phyloP scores from a whole-genome alignment of 2,888 invertebrate species.

The Dryococelus australis region DNA sequence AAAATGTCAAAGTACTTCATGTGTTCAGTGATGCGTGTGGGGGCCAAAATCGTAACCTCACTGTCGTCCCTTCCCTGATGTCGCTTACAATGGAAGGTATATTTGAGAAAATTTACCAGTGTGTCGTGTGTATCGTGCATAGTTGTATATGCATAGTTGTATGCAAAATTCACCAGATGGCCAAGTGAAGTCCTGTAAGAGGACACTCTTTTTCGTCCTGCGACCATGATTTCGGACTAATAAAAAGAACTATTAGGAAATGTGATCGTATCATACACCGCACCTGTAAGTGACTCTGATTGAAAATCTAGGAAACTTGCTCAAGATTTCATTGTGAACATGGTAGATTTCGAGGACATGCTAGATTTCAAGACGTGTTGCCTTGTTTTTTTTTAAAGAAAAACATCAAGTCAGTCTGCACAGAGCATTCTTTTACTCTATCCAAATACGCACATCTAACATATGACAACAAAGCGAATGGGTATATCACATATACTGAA shows the following conservation, averaged over 20 bases:
- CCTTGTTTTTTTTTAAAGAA: background rate
- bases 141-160: no score
- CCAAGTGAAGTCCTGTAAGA: background rate
- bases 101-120: background rate
- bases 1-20: background rate
- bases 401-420: background rate
- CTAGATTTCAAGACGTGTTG: background rate
- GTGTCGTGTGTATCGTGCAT: no score
- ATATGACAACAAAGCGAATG: background rate
- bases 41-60: background rate
- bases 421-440: background rate
- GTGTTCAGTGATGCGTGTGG: background rate
- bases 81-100: background rate
- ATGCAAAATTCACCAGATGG: no score
- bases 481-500: no score
- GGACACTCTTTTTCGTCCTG: background rate
- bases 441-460: background rate
- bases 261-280: background rate
- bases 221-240: background rate
- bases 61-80: background rate
- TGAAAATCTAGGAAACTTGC: background rate
- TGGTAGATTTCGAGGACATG: background rate
- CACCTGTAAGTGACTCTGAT: background rate
- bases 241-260: background rate
- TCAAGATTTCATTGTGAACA: background rate